Percentiles rank a stretch among this genome's conserved stretches.
Conservation (phyloP, 2,888 invertebrate species). For the Miltochrista miniata region DNA sequence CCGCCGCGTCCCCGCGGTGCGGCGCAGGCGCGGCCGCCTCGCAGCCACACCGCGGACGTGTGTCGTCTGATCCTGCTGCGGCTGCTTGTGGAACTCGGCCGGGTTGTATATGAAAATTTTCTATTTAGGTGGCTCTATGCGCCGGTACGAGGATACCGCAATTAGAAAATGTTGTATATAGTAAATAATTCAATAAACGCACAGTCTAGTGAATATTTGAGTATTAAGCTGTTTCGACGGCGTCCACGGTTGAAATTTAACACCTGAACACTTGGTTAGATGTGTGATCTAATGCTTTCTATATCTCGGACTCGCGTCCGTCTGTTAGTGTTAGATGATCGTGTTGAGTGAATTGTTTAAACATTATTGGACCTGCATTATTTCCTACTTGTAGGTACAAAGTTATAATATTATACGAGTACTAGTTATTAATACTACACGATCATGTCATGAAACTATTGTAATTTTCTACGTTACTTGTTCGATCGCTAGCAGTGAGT, state of each 20-base stretch:
- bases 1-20: slow-evolving; percentile 40
- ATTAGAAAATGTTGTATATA: slow-evolving; percentile 74
- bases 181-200: slow-evolving; percentile 79
- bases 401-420: slow-evolving; percentile 52
- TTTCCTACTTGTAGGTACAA: slow-evolving; percentile 61
- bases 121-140: slow-evolving; percentile 57
- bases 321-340: slow-evolving; percentile 68
- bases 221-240: slow-evolving; percentile 76
- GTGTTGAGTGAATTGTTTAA: slow-evolving; percentile 64
- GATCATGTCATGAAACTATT: slow-evolving; percentile 58
- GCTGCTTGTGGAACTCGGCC: slow-evolving; percentile 43
- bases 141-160: slow-evolving; percentile 53
- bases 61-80: slow-evolving; percentile 38
- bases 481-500: slow-evolving; percentile 66
- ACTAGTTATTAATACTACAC: slow-evolving; percentile 55
- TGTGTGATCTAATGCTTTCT: slow-evolving; percentile 67
- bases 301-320: slow-evolving; percentile 66
- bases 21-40: slow-evolving; percentile 20
- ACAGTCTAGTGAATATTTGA: slow-evolving; percentile 81
- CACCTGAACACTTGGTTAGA: slow-evolving; percentile 59
- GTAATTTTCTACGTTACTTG: slow-evolving; percentile 64
- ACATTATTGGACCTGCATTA: slow-evolving; percentile 57
- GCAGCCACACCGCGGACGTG: slow-evolving; percentile 30
- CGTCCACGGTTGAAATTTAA: slow-evolving; percentile 68
- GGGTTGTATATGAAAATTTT: slow-evolving; percentile 57